Conservation (phyloP, 2,113 vertebrate species). For the Megaptera novaeangliae region DNA sequence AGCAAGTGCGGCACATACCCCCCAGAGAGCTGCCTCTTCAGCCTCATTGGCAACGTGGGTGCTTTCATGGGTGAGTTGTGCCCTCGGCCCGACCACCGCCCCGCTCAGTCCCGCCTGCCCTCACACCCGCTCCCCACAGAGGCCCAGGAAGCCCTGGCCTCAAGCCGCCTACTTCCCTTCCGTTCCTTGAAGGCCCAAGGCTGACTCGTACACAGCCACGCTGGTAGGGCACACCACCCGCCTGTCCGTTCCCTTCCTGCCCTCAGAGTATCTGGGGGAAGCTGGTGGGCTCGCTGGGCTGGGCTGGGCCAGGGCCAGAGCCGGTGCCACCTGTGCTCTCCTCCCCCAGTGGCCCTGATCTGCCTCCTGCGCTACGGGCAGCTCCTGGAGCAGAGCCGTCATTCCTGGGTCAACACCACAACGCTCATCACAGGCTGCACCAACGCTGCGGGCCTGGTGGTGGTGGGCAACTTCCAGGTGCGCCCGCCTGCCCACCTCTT, state of each 20-base stretch:
- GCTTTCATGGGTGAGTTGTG: slow-evolving; percentile 92
- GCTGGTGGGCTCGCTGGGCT: not conserved
- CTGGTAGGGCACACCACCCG: not conserved
- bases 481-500: not conserved
- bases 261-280: not conserved
- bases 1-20: slow-evolving; percentile 94
- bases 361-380: slow-evolving; percentile 92
- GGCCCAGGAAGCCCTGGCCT: not conserved
- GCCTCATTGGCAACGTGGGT: slow-evolving; percentile 92
- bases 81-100: not conserved
- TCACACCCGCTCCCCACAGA: not conserved
- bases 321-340: not conserved
- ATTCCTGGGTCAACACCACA: slow-evolving; percentile 90
- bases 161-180: not conserved
- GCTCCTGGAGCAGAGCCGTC: slow-evolving; percentile 89
- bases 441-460: slow-evolving; percentile 89
- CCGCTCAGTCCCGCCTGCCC: not conserved
- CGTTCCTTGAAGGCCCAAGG: not conserved
- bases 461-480: slow-evolving; percentile 96
- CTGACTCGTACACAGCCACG: not conserved
- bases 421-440: slow-evolving; percentile 89
- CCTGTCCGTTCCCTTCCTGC: not conserved
- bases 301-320: not conserved
- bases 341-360: slow-evolving; percentile 88
- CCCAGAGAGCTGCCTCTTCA: slow-evolving; percentile 95